A percentile compares a stretch with the other conserved stretches of the same genome.
phyloP scores from a whole-genome alignment of 2,113 vertebrate species.

The Tor tambroides region DNA sequence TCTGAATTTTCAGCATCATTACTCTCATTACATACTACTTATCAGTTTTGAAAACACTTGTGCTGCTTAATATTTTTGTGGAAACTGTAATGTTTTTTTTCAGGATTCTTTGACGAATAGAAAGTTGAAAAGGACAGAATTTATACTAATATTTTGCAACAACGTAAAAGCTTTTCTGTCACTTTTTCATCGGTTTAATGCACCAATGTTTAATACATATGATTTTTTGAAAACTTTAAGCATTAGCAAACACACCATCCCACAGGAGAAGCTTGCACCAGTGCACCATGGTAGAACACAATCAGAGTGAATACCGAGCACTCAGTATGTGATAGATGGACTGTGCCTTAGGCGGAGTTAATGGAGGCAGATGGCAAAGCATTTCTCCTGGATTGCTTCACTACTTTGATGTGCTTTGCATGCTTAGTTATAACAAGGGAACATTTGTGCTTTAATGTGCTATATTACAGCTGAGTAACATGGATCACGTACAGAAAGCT shows the following conservation, averaged over 20 bases:
- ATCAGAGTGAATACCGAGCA: constrained; percentile 8
- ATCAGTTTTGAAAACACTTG: too few relatives aligned
- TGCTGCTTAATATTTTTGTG: too few relatives aligned
- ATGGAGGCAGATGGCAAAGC: constrained; percentile 33
- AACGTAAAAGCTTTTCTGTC: not conserved
- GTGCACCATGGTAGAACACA: not conserved
- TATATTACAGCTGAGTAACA: not conserved
- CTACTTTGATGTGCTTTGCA: constrained; percentile 28
- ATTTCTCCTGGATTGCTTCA: constrained; percentile 4
- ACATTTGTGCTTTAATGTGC: constrained; percentile 30
- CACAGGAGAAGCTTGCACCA: not conserved
- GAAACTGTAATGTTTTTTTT: too few relatives aligned
- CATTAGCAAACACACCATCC: not conserved
- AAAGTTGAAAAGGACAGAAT: not conserved
- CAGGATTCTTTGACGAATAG: too few relatives aligned
- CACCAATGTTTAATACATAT: not conserved
- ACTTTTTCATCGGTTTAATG: not conserved
- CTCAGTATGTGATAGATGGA: constrained; percentile 18
- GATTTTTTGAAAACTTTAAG: not conserved
- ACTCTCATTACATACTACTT: too few relatives aligned
- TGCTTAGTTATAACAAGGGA: constrained; percentile 22
- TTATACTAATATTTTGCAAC: not conserved
- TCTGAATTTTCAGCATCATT: too few relatives aligned
- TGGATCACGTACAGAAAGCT: constrained; percentile 5
- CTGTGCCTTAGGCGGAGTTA: constrained; percentile 12